phyloP scores from a whole-genome alignment of 2,888 invertebrate genomes.

The Papilio demoleus region DNA sequence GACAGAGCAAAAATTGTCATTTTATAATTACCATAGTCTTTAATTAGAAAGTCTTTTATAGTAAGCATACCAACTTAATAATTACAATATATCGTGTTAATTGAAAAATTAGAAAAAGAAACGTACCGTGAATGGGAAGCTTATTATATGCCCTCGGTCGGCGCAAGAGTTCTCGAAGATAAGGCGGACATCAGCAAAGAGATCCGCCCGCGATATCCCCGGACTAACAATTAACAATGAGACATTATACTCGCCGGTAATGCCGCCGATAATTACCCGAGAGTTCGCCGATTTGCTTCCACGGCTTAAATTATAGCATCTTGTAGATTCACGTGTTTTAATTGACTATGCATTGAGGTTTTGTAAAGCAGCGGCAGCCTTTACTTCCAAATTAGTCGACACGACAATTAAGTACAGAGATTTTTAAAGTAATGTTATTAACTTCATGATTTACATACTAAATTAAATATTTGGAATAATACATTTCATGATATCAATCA shows the following conservation, averaged over 20 bases:
- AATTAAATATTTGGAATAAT: no score
- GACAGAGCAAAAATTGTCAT: no score
- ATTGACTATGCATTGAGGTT: conserved; percentile 48
- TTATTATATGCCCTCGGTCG: conserved; percentile 54
- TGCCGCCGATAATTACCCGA: conserved; percentile 77
- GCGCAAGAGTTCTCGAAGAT: conserved; percentile 63
- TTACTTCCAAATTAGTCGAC: conserved; percentile 37
- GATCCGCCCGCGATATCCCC: conserved; percentile 77
- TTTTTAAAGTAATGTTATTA: not conserved
- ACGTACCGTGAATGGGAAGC: conserved; percentile 49
- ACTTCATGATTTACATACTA: no score
- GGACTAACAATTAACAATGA: conserved; percentile 82
- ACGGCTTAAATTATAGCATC: conserved; percentile 66
- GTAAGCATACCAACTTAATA: not conserved
- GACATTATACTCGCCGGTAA: conserved; percentile 79
- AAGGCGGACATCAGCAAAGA: conserved; percentile 75
- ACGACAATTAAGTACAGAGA: conserved; percentile 31
- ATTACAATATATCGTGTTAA: conserved; percentile 6
- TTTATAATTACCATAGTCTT: no score
- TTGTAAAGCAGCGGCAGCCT: conserved; percentile 28
- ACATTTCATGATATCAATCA: no score
- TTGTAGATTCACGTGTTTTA: conserved; percentile 55
- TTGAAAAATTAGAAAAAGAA: conserved; percentile 29
- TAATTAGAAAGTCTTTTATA: no score
- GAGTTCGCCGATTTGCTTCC: conserved; percentile 64